These are phyloP conservation scores for Cisticola juncidis DNA, from an alignment of 2,113 vertebrate species.

Conservation along the genomic window DNA sequence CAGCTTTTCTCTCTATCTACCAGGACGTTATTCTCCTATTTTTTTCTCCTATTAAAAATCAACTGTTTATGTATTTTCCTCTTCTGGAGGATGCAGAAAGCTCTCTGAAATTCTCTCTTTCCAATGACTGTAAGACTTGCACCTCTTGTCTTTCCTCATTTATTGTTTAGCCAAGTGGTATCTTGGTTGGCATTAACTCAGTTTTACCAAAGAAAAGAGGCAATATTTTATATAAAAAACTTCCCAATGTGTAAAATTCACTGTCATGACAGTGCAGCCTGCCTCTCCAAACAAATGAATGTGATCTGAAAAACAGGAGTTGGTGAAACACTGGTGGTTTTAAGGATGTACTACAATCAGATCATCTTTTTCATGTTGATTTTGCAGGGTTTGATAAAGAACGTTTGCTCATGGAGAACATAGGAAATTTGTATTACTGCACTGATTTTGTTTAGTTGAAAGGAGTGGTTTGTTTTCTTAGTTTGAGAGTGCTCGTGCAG, in stretches of 20 bases:
- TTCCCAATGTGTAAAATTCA: neutral
- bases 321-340: neutral
- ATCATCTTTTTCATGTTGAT: neutral
- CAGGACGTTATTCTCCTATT: neutral
- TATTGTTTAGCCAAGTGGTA: neutral
- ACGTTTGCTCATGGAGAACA: neutral
- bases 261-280: neutral
- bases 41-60: neutral
- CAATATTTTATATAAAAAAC: neutral
- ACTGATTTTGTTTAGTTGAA: neutral
- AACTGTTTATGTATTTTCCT: neutral
- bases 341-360: neutral
- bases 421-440: neutral
- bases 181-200: neutral
- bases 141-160: neutral
- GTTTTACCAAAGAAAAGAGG: neutral
- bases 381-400: neutral
- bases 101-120: neutral
- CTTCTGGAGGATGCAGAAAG: neutral
- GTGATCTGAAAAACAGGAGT: neutral
- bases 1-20: neutral
- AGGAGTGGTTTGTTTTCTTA: neutral
- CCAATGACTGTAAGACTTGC: neutral
- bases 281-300: neutral
- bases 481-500: neutral